Percentiles rank a stretch among this genome's conserved stretches.
Conservation (phyloP, 2,113 vertebrate species). For the Penelope pileata region DNA sequence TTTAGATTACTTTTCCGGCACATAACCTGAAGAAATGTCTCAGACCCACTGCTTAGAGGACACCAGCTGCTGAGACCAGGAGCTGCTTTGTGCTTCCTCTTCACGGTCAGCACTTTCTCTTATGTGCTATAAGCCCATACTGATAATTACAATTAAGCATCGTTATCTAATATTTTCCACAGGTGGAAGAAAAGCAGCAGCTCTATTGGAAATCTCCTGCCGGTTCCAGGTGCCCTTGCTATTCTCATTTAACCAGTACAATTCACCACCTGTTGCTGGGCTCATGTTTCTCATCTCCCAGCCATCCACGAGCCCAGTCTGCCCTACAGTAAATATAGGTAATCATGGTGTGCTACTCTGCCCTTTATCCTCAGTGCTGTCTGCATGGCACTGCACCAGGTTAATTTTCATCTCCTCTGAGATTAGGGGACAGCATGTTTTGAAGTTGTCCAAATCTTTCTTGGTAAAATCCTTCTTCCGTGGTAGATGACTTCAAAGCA, state of each 20-base stretch:
- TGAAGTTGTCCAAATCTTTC: neutral
- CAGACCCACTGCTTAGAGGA: too few relatives aligned
- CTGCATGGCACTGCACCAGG: accelerated
- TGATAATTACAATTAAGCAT: neutral
- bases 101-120: neutral
- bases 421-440: neutral
- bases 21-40: neutral
- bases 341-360: neutral
- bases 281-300: neutral
- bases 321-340: neutral
- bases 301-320: neutral
- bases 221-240: neutral
- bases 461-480: neutral
- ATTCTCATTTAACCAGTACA: neutral
- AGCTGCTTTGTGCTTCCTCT: neutral
- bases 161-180: neutral
- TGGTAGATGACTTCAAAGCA: neutral
- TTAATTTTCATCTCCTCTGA: neutral
- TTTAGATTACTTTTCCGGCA: neutral
- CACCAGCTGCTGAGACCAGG: neutral
- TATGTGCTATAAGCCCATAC: neutral
- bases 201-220: neutral
- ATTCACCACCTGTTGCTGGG: neutral
- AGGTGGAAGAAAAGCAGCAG: neutral
- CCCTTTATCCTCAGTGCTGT: neutral